phyloP scores from a whole-genome alignment of 1,140 invertebrate genomes.

The Drosophila littoralis region DNA sequence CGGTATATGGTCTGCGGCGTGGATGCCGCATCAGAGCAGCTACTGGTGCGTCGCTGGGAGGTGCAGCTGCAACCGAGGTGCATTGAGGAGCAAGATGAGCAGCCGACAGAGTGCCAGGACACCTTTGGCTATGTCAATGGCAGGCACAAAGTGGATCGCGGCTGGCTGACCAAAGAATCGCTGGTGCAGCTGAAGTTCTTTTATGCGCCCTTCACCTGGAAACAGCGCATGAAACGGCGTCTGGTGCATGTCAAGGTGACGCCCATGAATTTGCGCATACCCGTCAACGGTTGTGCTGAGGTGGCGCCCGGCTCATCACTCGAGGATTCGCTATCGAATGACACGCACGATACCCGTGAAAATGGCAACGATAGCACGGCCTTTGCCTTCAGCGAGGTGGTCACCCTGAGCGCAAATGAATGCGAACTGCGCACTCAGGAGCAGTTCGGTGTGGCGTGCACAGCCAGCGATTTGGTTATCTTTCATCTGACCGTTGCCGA shows the following conservation, averaged over 20 bases:
- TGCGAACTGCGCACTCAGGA: conserved; percentile 89
- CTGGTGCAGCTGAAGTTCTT: conserved; percentile 94
- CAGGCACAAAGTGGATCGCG: conserved; percentile 88
- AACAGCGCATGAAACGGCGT: conserved; percentile 90
- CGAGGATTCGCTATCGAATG: conserved; percentile 86
- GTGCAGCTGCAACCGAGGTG: conserved; percentile 89
- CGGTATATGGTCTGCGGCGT: conserved; percentile 91
- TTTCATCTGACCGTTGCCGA: conserved; percentile 92
- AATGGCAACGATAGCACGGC: conserved; percentile 85
- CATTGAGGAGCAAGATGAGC: conserved; percentile 80
- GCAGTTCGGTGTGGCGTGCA: conserved; percentile 92
- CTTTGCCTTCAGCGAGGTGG: conserved; percentile 87
- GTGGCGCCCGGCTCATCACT: conserved; percentile 64
- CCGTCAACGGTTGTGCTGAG: conserved; percentile 69
- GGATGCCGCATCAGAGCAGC: conserved; percentile 85
- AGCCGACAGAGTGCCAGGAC: conserved; percentile 78
- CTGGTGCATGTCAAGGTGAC: conserved; percentile 91
- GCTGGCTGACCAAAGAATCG: conserved; percentile 95
- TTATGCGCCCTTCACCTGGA: conserved; percentile 93
- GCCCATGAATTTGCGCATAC: conserved; percentile 89
- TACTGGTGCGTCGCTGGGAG: conserved; percentile 93
- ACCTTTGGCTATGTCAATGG: conserved; percentile 87
- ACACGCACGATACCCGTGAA: conserved; percentile 86
- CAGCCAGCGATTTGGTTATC: conserved; percentile 90
- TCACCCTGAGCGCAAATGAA: conserved; percentile 86